Evolutionary conservation across 2,113 vertebrate species (phyloP).

Genomic region (Lates calcarifer): DNA sequence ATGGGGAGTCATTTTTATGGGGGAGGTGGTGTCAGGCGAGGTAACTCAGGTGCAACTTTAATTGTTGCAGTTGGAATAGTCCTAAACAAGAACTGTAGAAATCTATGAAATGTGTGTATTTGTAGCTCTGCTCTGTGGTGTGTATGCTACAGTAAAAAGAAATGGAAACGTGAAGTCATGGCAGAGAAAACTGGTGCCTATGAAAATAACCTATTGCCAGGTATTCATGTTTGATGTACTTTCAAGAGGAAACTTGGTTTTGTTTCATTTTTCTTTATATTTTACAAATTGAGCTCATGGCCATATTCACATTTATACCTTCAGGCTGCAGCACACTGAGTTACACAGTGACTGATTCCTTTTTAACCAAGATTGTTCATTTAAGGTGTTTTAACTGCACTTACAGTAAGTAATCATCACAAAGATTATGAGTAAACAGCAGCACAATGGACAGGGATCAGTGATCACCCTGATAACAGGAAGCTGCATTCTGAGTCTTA

Average conservation of each 20-base stretch:
- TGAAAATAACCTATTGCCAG: not conserved
- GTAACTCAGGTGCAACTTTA: slow-evolving; percentile 76
- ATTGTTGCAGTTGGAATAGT: slow-evolving; percentile 62
- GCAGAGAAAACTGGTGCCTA: not conserved
- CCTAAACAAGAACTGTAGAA: slow-evolving; percentile 32
- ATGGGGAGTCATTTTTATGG: slow-evolving; percentile 61
- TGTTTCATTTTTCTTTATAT: not conserved
- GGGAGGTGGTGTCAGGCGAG: slow-evolving; percentile 32
- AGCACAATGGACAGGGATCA: too few relatives aligned
- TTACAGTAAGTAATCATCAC: not conserved
- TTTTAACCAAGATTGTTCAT: too few relatives aligned
- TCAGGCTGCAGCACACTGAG: not conserved
- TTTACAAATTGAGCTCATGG: not conserved
- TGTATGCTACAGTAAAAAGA: not conserved
- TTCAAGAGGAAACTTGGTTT: not conserved
- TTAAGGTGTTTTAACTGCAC: too few relatives aligned
- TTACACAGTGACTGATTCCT: too few relatives aligned
- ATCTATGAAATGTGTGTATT: slow-evolving; percentile 52
- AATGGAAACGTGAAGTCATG: slow-evolving; percentile 15
- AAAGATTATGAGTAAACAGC: too few relatives aligned
- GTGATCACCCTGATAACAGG: too few relatives aligned
- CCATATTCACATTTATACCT: not conserved
- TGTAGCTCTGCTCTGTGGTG: not conserved
- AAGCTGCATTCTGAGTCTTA: too few relatives aligned
- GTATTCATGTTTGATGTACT: not conserved